These are phyloP conservation scores for Eupithecia exiguata DNA, from an alignment of 2,888 invertebrate species.

Conservation along the genomic window DNA sequence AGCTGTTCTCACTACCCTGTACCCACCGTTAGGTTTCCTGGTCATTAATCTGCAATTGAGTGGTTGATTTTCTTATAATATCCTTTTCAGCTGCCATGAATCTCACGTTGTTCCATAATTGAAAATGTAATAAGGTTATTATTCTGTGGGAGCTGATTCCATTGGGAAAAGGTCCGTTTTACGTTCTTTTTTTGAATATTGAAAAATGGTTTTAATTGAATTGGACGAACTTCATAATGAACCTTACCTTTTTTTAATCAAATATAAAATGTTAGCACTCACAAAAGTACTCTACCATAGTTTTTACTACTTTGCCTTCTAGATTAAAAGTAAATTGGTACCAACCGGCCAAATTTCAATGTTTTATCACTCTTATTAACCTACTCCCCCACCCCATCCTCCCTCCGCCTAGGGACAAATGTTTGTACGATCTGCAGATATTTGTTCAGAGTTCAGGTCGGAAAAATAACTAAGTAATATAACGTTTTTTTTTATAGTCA, in stretches of 20 bases:
- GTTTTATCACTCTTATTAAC: not conserved
- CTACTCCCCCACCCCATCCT: too few relatives aligned
- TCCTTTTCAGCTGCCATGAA: conserved; percentile 53
- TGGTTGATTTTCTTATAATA: conserved; percentile 66
- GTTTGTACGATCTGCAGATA: too few relatives aligned
- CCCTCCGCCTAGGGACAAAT: too few relatives aligned
- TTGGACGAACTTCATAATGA: not conserved
- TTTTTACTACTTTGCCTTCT: not conserved
- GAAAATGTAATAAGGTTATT: conserved; percentile 44
- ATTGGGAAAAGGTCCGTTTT: conserved; percentile 23
- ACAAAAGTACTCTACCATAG: not conserved
- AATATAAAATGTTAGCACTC: not conserved
- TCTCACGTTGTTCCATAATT: conserved; percentile 51
- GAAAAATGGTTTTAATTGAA: not conserved
- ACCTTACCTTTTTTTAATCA: not conserved
- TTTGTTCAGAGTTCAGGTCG: too few relatives aligned
- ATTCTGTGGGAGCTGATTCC: conserved; percentile 31
- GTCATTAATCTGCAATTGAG: conserved; percentile 64
- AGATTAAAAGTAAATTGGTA: not conserved
- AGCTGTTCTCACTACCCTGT: conserved; percentile 45
- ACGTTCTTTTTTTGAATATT: conserved; percentile 16
- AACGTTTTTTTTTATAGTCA: too few relatives aligned
- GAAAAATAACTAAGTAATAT: too few relatives aligned
- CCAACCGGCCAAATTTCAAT: not conserved
- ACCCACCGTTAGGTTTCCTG: conserved; percentile 66